Conservation (phyloP, 2,113 vertebrate species). For the Sylvietta virens region DNA sequence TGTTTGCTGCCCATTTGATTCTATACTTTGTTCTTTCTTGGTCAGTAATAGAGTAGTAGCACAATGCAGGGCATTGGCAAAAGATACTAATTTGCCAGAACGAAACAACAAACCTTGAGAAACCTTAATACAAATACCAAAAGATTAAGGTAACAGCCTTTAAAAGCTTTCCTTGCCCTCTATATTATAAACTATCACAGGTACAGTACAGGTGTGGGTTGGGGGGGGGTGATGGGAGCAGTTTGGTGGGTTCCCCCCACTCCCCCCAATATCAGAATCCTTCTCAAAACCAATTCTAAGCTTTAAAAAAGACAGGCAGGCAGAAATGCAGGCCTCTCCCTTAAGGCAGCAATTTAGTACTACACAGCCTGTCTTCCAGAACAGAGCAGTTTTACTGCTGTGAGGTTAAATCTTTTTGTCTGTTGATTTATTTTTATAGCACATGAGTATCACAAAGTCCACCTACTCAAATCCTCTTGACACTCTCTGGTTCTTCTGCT, state of each 20-base stretch:
- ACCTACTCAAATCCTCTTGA: background rate
- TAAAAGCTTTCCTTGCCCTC: background rate
- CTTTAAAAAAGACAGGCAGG: background rate
- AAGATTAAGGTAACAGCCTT: background rate
- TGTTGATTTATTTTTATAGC: conserved; percentile 25
- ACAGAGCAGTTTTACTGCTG: background rate
- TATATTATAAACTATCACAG: background rate
- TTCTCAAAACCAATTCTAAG: background rate
- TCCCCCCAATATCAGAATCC: background rate
- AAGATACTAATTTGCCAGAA: background rate
- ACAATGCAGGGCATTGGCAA: background rate
- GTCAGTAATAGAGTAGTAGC: background rate
- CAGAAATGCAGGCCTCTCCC: background rate
- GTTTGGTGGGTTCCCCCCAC: too few species aligned
- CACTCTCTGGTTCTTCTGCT: background rate
- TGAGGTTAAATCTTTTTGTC: background rate
- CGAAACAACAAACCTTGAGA: background rate
- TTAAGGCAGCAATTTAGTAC: background rate
- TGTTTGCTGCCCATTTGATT: background rate
- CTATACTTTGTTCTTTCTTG: background rate
- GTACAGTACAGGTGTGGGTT: background rate
- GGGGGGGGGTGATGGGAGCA: background rate
- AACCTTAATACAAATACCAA: background rate
- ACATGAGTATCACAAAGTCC: background rate
- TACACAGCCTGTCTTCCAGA: conserved; percentile 1